Evolutionary conservation across 2,888 invertebrate genomes (phyloP).

Genomic region (Heteropelma amictum): DNA sequence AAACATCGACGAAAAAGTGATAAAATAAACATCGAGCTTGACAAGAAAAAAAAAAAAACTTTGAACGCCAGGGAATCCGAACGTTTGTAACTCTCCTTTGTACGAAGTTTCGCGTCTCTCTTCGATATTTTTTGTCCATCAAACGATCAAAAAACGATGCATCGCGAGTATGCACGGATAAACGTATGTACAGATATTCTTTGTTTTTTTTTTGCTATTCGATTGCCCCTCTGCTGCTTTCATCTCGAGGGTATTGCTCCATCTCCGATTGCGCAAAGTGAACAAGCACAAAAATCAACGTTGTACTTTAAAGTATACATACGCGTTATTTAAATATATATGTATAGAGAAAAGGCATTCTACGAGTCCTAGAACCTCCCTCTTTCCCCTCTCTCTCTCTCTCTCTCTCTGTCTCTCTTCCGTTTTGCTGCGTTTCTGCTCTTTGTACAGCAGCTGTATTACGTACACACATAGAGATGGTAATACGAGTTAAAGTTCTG

Average conservation of each 20-base stretch:
- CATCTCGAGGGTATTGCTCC: slow-evolving; percentile 21
- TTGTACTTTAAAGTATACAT: slow-evolving; percentile 8
- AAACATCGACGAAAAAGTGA: too few relatives aligned
- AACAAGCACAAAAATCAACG: slow-evolving; percentile 30
- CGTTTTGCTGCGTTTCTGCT: slow-evolving; percentile 33
- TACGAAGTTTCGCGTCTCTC: too few relatives aligned
- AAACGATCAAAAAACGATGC: not conserved
- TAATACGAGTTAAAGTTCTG: slow-evolving; percentile 51
- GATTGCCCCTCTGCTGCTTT: slow-evolving; percentile 22
- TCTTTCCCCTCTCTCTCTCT: slow-evolving; percentile 13
- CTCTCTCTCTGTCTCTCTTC: slow-evolving; percentile 16
- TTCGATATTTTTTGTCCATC: too few relatives aligned
- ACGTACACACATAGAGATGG: slow-evolving; percentile 20
- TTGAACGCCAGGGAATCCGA: not conserved
- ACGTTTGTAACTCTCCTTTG: too few relatives aligned
- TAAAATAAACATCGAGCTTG: not conserved
- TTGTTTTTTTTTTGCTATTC: slow-evolving; percentile 14
- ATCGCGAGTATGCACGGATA: not conserved
- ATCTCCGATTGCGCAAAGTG: slow-evolving; percentile 26
- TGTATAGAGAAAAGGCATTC: not conserved
- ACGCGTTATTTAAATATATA: too few relatives aligned
- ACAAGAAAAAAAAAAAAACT: not conserved
- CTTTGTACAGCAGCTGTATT: slow-evolving; percentile 32
- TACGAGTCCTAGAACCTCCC: not conserved
- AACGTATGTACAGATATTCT: too few relatives aligned